Conservation (phyloP, 2,888 invertebrate genomes). For the Meandrusa payeni region DNA sequence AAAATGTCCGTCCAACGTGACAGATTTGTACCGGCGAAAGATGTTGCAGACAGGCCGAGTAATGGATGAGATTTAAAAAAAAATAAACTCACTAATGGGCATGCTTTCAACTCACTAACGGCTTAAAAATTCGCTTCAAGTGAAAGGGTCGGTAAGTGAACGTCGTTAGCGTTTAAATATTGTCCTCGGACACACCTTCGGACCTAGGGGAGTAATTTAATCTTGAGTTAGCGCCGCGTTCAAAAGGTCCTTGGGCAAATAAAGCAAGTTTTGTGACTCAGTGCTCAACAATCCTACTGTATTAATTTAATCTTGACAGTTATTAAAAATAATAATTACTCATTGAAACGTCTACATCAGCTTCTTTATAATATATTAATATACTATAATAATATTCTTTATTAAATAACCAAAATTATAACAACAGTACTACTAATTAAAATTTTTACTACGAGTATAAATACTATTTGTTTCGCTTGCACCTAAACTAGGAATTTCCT, state of each 20-base stretch:
- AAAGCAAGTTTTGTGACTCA: constrained; percentile 13
- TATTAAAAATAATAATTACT: background rate
- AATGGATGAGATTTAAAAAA: constrained; percentile 48
- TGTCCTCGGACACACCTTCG: constrained; percentile 23
- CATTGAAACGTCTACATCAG: no score
- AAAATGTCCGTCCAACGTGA: constrained; percentile 23
- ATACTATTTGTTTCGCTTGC: no score
- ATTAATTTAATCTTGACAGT: background rate
- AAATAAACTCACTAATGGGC: constrained; percentile 61
- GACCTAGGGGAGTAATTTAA: constrained; percentile 29
- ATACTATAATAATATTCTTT: no score
- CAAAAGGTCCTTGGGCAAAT: constrained; percentile 12
- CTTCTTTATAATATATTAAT: no score
- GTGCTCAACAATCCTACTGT: constrained; percentile 9
- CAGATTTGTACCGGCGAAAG: constrained; percentile 23
- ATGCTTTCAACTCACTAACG: constrained; percentile 61
- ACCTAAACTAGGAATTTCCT: no score
- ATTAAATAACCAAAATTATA: no score
- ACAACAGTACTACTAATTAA: no score
- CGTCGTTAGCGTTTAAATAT: constrained; percentile 23
- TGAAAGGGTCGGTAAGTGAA: constrained; percentile 30
- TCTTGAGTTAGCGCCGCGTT: constrained; percentile 13
- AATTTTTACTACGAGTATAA: no score
- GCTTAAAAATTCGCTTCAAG: constrained; percentile 53
- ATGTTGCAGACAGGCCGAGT: constrained; percentile 27